phyloP scores from a whole-genome alignment of 2,113 vertebrate species.

The Myrmophylax atrothorax region DNA sequence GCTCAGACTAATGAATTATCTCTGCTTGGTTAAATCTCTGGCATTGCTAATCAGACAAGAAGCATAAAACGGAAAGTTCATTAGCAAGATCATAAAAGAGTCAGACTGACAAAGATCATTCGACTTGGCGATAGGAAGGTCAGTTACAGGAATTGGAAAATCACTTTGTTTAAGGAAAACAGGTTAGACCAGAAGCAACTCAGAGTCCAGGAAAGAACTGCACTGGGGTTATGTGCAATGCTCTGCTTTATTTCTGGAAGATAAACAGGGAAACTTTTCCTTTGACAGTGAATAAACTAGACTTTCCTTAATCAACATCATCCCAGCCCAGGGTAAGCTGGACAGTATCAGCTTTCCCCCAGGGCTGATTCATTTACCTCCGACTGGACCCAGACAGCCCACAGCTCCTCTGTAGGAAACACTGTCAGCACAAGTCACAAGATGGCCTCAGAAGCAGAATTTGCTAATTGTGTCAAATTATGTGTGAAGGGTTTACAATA shows the following conservation, averaged over 20 bases:
- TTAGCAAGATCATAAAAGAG: constrained; percentile 59
- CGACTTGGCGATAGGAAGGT: background rate
- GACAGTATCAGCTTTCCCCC: background rate
- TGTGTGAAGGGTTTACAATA: constrained; percentile 39
- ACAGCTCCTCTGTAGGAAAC: background rate
- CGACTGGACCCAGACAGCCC: background rate
- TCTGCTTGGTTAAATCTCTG: constrained; percentile 62
- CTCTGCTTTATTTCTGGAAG: constrained; percentile 8
- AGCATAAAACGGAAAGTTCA: constrained; percentile 59
- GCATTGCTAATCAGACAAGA: constrained; percentile 62
- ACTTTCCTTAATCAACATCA: background rate
- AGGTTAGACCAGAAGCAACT: background rate
- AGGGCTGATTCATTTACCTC: background rate
- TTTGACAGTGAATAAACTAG: background rate
- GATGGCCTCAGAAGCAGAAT: constrained; percentile 1
- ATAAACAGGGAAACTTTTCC: background rate
- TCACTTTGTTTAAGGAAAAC: background rate
- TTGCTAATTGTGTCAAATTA: constrained; percentile 41
- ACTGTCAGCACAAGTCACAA: constrained; percentile 11
- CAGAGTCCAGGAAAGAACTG: background rate
- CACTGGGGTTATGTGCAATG: background rate
- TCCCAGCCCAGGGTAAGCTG: background rate
- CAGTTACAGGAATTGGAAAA: background rate
- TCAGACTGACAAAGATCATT: constrained; percentile 51
- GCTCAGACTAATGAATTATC: constrained; percentile 57